Evolutionary conservation across 1,140 invertebrate genomes (phyloP), one percentile per base, ranked within the genome.

Genomic region (Belonocnema kinseyi): DNA sequence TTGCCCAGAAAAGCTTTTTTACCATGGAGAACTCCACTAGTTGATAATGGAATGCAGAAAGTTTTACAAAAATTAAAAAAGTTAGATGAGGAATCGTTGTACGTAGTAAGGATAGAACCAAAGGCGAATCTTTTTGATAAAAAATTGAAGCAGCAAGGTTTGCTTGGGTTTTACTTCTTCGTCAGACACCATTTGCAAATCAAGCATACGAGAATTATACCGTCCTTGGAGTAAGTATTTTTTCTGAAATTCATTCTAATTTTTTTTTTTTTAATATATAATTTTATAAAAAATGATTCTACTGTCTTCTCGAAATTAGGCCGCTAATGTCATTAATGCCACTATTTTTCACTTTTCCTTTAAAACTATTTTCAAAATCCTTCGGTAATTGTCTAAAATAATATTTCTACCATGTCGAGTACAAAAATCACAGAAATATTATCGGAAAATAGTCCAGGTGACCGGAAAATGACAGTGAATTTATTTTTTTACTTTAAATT

Each of bases 141-240:
- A 0, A 50, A 79, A 53, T 79, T 81, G 16, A 76, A 40, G 16
- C 33, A 75, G 46, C 7, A 80, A n/a, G 81, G 90, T 72, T 75
- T 91, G 16, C 40, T 83, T 72, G 14, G 78, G 1, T 90, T 91
- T 76, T 92, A 86, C 77, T 89, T 88, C 80, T 93, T 93, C 77
- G 46, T 92, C 7, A 74, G 80, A 66, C 78, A 89, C 33, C 70
- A 86, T 77, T 71, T 91, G 17, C 77, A 72, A 40, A 76, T 77
- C 19, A 75, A 83, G 33, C 75, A 66, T 10, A 77, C 11, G 11
- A 78, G 75, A 79, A 75, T 92, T 5, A 91, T 92, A 80, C 85
- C 87, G 11, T 50, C 86, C 73, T 71, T 92, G 12, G 92, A 92
- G 90, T 91, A 73, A 88, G 86, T 89, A 77, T 50, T 66, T 61